phyloP scores from a whole-genome alignment of 2,113 vertebrate species.

The Neodon shergylaensis region DNA sequence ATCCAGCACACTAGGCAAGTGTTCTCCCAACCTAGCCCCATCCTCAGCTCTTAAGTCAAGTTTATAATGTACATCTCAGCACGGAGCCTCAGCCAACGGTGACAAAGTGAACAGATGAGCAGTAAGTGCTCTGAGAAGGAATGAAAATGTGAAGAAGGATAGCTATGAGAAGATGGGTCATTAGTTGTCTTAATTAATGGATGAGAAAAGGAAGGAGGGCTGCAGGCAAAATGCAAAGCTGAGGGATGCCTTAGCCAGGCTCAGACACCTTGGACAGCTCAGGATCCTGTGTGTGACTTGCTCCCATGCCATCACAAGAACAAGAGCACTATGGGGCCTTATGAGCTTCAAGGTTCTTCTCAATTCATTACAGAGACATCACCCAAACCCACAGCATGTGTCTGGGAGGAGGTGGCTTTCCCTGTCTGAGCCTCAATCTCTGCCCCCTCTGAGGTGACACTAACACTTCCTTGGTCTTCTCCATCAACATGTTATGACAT shows the following conservation, averaged over 20 bases:
- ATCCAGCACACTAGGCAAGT: background rate
- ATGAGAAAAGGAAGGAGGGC: background rate
- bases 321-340: background rate
- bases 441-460: background rate
- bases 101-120: background rate
- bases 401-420: background rate
- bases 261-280: background rate
- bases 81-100: background rate
- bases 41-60: background rate
- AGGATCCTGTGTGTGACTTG: background rate
- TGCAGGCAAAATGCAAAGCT: background rate
- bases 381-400: background rate
- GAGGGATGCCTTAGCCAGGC: background rate
- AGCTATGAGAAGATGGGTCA: background rate
- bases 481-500: background rate
- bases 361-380: background rate
- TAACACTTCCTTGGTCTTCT: background rate
- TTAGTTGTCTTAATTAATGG: background rate
- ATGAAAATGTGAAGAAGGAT: background rate
- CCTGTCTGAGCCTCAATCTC: background rate
- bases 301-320: background rate
- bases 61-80: background rate
- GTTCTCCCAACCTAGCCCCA: background rate
- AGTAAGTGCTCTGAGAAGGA: background rate
- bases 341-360: too few species aligned